Base-by-base conservation (phyloP, 1,140 invertebrate species). In the Drosophila rhopaloa region DNA sequence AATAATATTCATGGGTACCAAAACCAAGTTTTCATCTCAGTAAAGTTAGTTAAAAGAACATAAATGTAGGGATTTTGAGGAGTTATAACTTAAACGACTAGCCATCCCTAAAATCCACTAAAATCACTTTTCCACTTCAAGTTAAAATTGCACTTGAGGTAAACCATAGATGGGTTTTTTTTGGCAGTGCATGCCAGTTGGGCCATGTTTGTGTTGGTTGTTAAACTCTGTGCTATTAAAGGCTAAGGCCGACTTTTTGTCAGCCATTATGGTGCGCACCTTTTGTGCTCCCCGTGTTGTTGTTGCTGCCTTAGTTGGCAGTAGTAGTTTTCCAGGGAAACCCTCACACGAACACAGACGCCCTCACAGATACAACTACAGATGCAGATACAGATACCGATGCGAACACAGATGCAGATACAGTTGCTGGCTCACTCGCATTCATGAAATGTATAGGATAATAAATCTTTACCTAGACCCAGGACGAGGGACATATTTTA, bases 361-460 rank as follows among this genome's bases (percentile, higher is more conserved):
- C 50, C 46, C 53, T 41, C 65, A 72, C 61, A 54, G 51, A 47
- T 40, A 47, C 32, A 19, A 24, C 24, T 4, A 24, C 24, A 4
- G 19, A 19, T 19, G 2, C 48, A 14, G 40, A 37, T 41, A 66
- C 51, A 29, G 43, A 41, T n/a, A 32, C 13, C n/a, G 51, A 46
- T 55, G 37, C 38, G 27, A 13, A 47, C 13, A 46, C 56, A 53
- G 41, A 57, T 70, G 40, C 66, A 70, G 37, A 56, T 43, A 67
- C 65, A 65, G 43, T 70, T 44, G 51, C 65, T 55, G 47, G 51
- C 70, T 57, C 70, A 58, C 71, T 61, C 80, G 78, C 79, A 88
- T 88, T 88, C 84, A 88, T 89, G 83, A 88, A 88, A 88, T 88
- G 83, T 88, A 88, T 83, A 88, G 83, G 83, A 88, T 88, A 88